These are phyloP conservation scores for Sebastes melanostomus DNA, from an alignment of 2,797 vertebrate genomes.

Conservation along the genomic window DNA sequence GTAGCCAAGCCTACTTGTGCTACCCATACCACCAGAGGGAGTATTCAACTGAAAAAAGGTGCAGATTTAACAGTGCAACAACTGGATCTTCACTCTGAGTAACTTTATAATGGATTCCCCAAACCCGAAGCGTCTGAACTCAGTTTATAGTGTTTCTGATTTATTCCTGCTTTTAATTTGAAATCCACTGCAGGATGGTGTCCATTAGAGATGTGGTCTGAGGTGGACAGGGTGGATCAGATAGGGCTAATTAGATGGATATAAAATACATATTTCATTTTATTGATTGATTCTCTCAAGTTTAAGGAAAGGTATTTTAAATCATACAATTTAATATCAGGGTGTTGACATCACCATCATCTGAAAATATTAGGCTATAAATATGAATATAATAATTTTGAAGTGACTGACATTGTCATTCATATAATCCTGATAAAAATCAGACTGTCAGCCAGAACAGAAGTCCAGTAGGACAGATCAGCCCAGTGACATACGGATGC, in stretches of 20 bases:
- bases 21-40: constrained; percentile 80
- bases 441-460: background rate
- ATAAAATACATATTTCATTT: background rate
- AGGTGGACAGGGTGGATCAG: background rate
- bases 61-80: constrained; percentile 45
- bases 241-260: background rate
- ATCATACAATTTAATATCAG: background rate
- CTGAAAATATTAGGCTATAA: background rate
- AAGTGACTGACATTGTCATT: background rate
- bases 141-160: background rate
- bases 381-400: background rate
- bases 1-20: constrained; percentile 13
- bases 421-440: background rate
- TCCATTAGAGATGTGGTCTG: background rate
- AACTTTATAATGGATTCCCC: constrained; percentile 29
- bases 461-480: constrained; percentile 53
- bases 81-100: constrained; percentile 35
- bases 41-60: constrained; percentile 60
- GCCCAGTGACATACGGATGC: constrained; percentile 75
- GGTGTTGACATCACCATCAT: background rate
- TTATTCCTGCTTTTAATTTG: background rate
- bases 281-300: background rate
- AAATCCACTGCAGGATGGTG: background rate
- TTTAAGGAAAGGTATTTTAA: background rate
- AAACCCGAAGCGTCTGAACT: background rate